These are phyloP conservation scores for Geotrupes spiniger DNA, from an alignment of 2,888 invertebrate species.

Conservation along the genomic window DNA sequence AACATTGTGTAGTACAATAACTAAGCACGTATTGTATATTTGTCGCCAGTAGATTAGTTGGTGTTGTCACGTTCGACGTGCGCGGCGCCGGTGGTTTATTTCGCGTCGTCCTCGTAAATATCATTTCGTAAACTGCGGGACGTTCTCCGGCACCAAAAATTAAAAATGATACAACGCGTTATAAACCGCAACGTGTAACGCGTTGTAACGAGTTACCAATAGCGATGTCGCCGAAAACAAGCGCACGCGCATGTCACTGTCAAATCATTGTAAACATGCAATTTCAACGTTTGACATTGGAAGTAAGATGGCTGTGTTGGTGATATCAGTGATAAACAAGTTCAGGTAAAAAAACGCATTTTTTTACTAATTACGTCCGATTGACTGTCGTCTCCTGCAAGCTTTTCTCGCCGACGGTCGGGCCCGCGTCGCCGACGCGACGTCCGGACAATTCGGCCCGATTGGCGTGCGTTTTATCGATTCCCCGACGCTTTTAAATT, in stretches of 20 bases:
- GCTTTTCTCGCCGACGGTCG: neutral
- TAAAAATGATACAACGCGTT: too few species aligned
- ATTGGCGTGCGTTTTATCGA: too few species aligned
- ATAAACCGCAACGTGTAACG: too few species aligned
- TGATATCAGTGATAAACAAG: conserved; percentile 27
- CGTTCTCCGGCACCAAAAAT: too few species aligned
- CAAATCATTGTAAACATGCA: conserved; percentile 20
- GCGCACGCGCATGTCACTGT: conserved; percentile 15
- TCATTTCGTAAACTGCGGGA: too few species aligned
- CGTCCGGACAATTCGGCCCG: too few species aligned
- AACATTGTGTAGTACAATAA: too few species aligned
- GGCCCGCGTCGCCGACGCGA: neutral
- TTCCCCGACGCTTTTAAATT: neutral
- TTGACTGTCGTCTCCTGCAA: neutral
- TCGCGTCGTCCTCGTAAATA: too few species aligned
- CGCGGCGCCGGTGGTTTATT: too few species aligned
- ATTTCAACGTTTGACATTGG: conserved; percentile 26
- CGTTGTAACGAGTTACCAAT: neutral
- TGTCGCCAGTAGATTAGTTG: too few species aligned
- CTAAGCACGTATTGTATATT: too few species aligned
- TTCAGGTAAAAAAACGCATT: conserved; percentile 25
- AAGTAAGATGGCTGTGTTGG: conserved; percentile 26
- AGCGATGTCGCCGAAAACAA: conserved; percentile 3
- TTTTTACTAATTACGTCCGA: conserved; percentile 1
- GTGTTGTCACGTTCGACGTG: too few species aligned